Evolutionary conservation across 2,888 invertebrate genomes (phyloP).

Genomic region (Keiferia lycopersicella): DNA sequence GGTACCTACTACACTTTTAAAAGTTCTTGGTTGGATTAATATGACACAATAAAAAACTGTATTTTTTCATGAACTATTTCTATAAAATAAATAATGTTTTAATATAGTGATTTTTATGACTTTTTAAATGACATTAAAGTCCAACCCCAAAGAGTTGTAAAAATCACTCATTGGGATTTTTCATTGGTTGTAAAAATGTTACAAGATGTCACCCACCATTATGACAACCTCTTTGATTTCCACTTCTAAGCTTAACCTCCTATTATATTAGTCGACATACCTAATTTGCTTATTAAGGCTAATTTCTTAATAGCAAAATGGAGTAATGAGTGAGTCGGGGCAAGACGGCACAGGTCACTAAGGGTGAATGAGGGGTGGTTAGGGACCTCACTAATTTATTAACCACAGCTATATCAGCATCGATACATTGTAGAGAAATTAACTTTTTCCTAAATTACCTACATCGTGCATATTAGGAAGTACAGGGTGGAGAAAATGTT

Average conservation of each 20-base stretch:
- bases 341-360: slow-evolving; percentile 46
- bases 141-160: neutral
- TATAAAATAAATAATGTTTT: too few relatives aligned
- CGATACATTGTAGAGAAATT: slow-evolving; percentile 74
- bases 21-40: too few relatives aligned
- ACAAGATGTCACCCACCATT: neutral
- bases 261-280: neutral
- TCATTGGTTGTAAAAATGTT: neutral
- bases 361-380: slow-evolving; percentile 55
- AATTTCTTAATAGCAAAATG: slow-evolving; percentile 37
- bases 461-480: slow-evolving; percentile 64
- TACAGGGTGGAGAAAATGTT: slow-evolving; percentile 28
- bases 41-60: too few relatives aligned
- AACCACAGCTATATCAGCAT: slow-evolving; percentile 58
- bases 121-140: too few relatives aligned
- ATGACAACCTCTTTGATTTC: neutral
- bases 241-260: neutral
- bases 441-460: slow-evolving; percentile 70
- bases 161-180: neutral
- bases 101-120: too few relatives aligned
- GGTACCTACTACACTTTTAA: too few relatives aligned
- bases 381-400: slow-evolving; percentile 70
- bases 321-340: slow-evolving; percentile 45
- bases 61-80: too few relatives aligned
- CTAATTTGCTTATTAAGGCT: slow-evolving; percentile 28